Base-by-base conservation (phyloP, 1,140 invertebrate species). In the Brachionus asplanchnoidis region DNA sequence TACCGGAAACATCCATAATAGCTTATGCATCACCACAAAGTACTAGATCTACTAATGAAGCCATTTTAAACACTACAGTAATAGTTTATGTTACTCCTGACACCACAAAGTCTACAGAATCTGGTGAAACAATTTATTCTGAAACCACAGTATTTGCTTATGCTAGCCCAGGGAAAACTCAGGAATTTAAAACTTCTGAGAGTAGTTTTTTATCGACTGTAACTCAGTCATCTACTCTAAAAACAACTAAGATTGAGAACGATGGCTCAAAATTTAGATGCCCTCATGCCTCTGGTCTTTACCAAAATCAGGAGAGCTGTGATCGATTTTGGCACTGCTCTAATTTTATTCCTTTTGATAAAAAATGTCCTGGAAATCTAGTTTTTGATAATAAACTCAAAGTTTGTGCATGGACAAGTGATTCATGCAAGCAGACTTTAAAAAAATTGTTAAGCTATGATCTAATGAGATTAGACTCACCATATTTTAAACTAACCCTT, bases 321-420 rank as follows among this genome's bases (percentile, higher is more conserved):
- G 26, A 32, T 12, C 17, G 44, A 26, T 77, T 77, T 32, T 77
- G 73, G 73, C 73, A 77, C 50, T 77, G 73, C 28, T 77, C 73
- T n/a, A 77, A 77, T 28, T 28, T 11, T 50, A 7, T 50, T 23
- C 14, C 73, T 3, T 77, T 36, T 77, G 40, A 50, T 20, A 77
- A 77, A 77, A 9, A 46, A 36, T 77, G 73, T 50, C 73, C 73
- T 3, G 42, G 73, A 50, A 77, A 77, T 77, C 42, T 77, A 26
- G 42, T 50, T 28, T 77, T 77, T 36, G 44, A 77, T 9, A 26
- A 11, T 5, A 50, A 77, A 23, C 46, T 77, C 4, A 77, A 50
- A 26, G 28, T 46, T 26, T 77, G 73, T 50, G 17, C 73, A 36
- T 77, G 73, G 73, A 50, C 26, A 23, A 77, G 73, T 46, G 42